phyloP scores from a whole-genome alignment of 2,888 invertebrate genomes.

The Deilephila porcellus region DNA sequence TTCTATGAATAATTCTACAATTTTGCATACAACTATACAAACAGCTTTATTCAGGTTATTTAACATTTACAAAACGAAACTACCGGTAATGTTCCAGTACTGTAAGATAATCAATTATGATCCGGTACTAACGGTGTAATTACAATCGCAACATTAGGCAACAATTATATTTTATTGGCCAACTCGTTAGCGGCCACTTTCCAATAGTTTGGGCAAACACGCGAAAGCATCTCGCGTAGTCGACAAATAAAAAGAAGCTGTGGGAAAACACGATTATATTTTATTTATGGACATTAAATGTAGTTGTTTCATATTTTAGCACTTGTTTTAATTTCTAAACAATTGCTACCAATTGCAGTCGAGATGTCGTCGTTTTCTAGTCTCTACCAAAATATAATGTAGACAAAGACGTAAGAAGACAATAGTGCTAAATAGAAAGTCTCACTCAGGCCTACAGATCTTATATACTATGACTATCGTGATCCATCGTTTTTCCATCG shows the following conservation, averaged over 20 bases:
- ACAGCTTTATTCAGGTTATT: background rate
- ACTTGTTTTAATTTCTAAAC: too few relatives aligned
- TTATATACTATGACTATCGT: too few relatives aligned
- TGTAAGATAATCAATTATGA: conserved; percentile 21
- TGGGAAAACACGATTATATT: background rate
- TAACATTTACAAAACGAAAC: background rate
- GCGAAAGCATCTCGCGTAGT: background rate
- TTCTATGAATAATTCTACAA: background rate
- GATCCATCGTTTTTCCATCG: too few relatives aligned
- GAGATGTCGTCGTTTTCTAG: too few relatives aligned
- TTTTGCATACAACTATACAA: background rate
- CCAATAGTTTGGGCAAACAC: conserved; percentile 13
- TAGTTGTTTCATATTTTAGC: too few relatives aligned
- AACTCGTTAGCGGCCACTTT: conserved; percentile 20
- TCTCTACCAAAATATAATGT: too few relatives aligned
- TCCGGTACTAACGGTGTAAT: conserved; percentile 8
- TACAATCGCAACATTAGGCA: conserved; percentile 14
- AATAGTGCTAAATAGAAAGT: too few relatives aligned
- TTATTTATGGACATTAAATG: background rate
- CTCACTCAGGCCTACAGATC: too few relatives aligned
- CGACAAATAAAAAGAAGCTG: background rate
- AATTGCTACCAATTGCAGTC: too few relatives aligned
- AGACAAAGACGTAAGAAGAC: too few relatives aligned
- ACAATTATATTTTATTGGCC: conserved; percentile 14
- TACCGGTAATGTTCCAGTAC: background rate